Percentiles rank a stretch among this genome's conserved stretches.
phyloP scores from a whole-genome alignment of 2,797 vertebrate genomes.

The Cryptoprocta ferox region DNA sequence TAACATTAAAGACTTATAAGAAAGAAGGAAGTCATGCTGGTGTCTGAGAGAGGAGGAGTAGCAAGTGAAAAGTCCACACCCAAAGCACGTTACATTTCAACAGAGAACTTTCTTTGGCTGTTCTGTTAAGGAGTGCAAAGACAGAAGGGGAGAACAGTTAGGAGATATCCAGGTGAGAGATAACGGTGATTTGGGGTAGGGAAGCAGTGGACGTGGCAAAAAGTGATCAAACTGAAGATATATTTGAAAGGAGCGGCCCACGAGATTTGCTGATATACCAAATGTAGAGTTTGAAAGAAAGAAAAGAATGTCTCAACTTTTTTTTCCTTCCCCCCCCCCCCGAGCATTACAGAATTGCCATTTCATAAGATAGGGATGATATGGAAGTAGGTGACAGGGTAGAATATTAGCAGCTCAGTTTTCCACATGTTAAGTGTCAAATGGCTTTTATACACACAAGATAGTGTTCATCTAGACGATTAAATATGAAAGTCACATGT shows the following conservation, averaged over 20 bases:
- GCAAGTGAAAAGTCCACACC: not conserved
- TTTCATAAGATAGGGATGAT: not conserved
- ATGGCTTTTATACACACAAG: not conserved
- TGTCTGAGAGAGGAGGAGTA: not conserved
- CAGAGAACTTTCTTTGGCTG: not conserved
- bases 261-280: not conserved
- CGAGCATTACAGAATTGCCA: not conserved
- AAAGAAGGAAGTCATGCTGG: not conserved
- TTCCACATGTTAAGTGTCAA: not conserved
- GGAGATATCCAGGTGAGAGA: not conserved
- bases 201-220: not conserved
- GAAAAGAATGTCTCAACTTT: not conserved
- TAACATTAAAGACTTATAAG: not conserved
- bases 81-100: not conserved
- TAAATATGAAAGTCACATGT: not conserved
- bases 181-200: not conserved
- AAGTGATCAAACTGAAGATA: not conserved
- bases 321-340: too few relatives aligned
- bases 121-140: not conserved
- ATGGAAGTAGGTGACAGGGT: not conserved
- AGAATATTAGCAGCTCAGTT: not conserved
- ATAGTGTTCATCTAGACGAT: not conserved
- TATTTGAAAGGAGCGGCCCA: not conserved
- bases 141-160: not conserved
- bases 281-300: not conserved